Evolutionary conservation across 2,797 vertebrate genomes (phyloP).

Genomic region (Sebastes minor): DNA sequence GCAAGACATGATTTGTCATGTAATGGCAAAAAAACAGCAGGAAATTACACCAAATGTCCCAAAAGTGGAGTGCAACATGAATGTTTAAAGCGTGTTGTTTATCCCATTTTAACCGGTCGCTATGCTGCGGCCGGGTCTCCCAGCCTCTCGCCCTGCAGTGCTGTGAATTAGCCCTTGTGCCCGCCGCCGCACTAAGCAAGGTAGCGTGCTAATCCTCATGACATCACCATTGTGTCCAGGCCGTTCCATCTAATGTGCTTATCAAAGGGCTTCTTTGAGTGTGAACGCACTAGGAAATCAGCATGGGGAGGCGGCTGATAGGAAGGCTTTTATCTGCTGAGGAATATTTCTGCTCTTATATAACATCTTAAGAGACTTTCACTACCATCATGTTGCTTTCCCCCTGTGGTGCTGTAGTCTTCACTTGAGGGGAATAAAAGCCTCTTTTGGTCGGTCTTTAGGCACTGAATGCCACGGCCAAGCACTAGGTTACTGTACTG

Average conservation of each 20-base stretch:
- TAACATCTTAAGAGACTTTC: constrained; percentile 78
- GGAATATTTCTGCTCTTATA: constrained; percentile 78
- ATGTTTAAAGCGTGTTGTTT: constrained; percentile 53
- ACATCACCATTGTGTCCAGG: constrained; percentile 81
- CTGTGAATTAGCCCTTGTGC: constrained; percentile 71
- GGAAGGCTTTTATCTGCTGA: constrained; percentile 79
- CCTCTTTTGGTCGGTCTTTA: constrained; percentile 56
- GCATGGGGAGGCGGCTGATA: constrained; percentile 72
- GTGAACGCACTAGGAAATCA: constrained; percentile 72
- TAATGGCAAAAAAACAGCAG: constrained; percentile 6
- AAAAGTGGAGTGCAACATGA: constrained; percentile 38
- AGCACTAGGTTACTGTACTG: constrained; percentile 34
- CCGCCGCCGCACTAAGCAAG: constrained; percentile 67
- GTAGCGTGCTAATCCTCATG: constrained; percentile 80
- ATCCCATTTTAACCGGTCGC: constrained; percentile 36
- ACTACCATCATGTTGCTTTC: constrained; percentile 53
- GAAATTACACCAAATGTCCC: constrained; percentile 37
- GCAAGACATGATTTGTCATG: constrained; percentile 41
- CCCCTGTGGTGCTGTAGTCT: constrained; percentile 52
- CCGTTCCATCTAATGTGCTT: constrained; percentile 81
- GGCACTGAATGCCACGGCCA: constrained; percentile 23
- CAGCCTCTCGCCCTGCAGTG: constrained; percentile 44
- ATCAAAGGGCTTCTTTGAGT: constrained; percentile 81
- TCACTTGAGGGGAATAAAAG: constrained; percentile 68
- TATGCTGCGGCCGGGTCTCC: constrained; percentile 44